Evolutionary conservation across 1,140 invertebrate genomes (phyloP), one percentile per base, ranked within the genome.

Genomic region (Drosophila prosaltans): DNA sequence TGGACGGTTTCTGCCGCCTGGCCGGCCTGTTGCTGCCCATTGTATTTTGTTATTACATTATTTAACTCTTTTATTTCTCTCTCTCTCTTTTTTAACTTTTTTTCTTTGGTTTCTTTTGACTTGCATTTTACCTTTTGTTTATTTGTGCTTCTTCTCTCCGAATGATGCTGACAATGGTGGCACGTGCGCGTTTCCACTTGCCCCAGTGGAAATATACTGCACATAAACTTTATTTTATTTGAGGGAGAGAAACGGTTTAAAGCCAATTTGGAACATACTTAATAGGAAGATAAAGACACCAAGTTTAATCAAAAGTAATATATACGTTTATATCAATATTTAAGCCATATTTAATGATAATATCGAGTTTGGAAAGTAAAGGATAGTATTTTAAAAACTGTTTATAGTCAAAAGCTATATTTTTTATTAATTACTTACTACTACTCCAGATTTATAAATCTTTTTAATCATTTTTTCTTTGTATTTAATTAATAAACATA

Each of bases 171-270:
- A 21, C n/a, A 54, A 64, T 60, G 67, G 48, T 65, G 82, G 78
- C 83, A 86, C 83, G 83, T 88, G 83, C 80, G 64, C 32, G n/a
- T 30, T 40, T 48, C 43, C 61, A 54, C 21, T 62, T 69, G 65
- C 68, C 75, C 79, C 63, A 74, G 72, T 77, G 75, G 83, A 82
- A 88, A 86, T 79, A 66, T 70, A 67, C 54, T 43, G 40, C 3
- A 51, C 32, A 40, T 55, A 24, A 2, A 30, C 28, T 30, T 2
- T 4, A 36, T 36, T 36, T 7, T 36, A 36, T 36, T 36, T 36
- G 6, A 36, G 26, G 16, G 21, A 32, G 58, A 26, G 8, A 1
- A 6, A 2, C 36, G 11, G 28, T 45, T 36, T 26, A n/a, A 40
- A 28, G 11, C 16, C n/a, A 11, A 40, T 51, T 60, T 16, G 16